Evolutionary conservation across 2,888 invertebrate genomes (phyloP).

Genomic region (Chouioia cunea): DNA sequence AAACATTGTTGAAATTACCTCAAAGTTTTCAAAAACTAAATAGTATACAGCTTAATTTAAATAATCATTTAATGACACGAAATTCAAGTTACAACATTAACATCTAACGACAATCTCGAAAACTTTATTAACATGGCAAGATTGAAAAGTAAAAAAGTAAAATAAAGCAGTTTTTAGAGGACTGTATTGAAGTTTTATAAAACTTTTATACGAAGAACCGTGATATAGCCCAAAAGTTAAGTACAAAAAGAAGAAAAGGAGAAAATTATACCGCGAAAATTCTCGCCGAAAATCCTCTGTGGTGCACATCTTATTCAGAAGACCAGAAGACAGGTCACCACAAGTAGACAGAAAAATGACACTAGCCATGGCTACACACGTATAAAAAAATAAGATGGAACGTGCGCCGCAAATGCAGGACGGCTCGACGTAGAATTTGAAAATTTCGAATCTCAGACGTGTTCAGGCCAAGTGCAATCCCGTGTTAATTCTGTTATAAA

Average conservation of each 20-base stretch:
- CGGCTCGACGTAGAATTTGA: constrained; percentile 9
- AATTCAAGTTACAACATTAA: too few species aligned
- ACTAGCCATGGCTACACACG: not conserved
- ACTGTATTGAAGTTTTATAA: constrained; percentile 22
- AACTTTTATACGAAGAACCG: constrained; percentile 16
- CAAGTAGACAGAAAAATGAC: constrained; percentile 14
- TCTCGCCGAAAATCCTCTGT: constrained; percentile 30
- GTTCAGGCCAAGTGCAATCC: constrained; percentile 36
- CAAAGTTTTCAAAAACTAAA: too few species aligned
- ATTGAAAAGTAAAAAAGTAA: constrained; percentile 3
- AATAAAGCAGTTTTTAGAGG: constrained; percentile 22
- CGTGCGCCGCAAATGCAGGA: constrained; percentile 3
- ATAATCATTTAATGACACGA: not conserved
- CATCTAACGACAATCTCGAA: too few species aligned
- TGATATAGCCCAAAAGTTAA: constrained; percentile 19
- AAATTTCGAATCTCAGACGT: constrained; percentile 30
- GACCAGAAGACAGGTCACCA: constrained; percentile 5
- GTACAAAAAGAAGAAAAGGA: not conserved
- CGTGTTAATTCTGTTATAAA: constrained; percentile 46
- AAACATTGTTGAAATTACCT: too few species aligned
- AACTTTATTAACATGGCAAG: too few species aligned
- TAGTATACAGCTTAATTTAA: not conserved
- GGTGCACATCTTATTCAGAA: not conserved
- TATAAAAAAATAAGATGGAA: not conserved
- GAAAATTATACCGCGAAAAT: constrained; percentile 28